These are phyloP conservation scores for Halcyon leucocephala DNA, from an alignment of 2,797 vertebrate genomes.

Conservation along the genomic window DNA sequence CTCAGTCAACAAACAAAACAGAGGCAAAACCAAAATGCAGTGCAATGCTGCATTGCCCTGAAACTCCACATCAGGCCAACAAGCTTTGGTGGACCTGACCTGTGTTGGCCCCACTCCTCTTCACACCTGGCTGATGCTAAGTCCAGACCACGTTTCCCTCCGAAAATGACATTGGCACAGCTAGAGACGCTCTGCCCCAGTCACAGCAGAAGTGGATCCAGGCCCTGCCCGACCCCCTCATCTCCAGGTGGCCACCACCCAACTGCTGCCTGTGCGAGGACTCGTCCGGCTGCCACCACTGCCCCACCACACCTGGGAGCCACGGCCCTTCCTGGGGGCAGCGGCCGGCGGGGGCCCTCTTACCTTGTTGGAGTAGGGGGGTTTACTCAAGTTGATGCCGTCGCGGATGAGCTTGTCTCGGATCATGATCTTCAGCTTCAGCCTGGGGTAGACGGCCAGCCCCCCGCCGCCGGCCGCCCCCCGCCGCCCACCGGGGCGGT, in stretches of 20 bases:
- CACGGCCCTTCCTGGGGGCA: background rate
- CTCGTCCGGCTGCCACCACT: background rate
- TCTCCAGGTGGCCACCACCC: background rate
- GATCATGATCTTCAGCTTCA: conserved; percentile 98
- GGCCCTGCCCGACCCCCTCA: too few relatives aligned
- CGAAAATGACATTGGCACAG: rapidly evolving
- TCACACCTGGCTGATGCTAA: background rate
- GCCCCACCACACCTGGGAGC: background rate
- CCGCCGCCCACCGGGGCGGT: conserved; percentile 43
- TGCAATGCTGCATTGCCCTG: rapidly evolving
- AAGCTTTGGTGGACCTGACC: rapidly evolving
- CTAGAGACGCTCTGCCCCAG: too few relatives aligned
- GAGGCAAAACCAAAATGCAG: background rate
- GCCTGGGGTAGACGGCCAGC: conserved; percentile 87
- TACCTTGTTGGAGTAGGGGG: conserved; percentile 96
- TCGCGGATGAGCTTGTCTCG: conserved; percentile 95
- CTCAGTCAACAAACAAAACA: rapidly evolving
- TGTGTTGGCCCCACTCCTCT: rapidly evolving
- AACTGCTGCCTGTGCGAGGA: background rate
- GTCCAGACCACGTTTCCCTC: rapidly evolving
- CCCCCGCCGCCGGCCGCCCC: conserved; percentile 82
- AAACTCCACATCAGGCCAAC: background rate
- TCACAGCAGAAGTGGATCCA: rapidly evolving
- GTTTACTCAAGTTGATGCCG: conserved; percentile 91
- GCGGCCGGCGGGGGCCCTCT: conserved; percentile 14